Evolutionary conservation across 2,113 vertebrate genomes (phyloP), one percentile per base, ranked within the genome.

Genomic region (Callopanchax toddi): DNA sequence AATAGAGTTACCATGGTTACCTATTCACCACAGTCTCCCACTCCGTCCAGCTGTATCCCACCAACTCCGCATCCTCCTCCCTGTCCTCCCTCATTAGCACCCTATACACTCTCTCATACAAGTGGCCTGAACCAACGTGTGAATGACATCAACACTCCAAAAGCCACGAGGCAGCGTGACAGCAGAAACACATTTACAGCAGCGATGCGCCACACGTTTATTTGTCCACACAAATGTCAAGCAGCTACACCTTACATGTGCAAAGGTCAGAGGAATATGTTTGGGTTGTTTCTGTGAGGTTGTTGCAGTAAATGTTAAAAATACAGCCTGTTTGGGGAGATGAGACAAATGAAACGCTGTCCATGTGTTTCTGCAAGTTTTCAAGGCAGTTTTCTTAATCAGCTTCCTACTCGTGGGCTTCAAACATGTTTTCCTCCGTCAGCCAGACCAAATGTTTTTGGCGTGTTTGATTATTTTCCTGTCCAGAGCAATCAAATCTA

Each of bases 1-100:
- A 82, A 88, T 79, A 82, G 86, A 84, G 88, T 92, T 89, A 79
- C 90, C 88, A 93, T 92, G 91, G 91, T 90, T 91, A 89, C 89
- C 83, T 78, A 90, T 92, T 92, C 89, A 90, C 84, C 86, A 90
- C 86, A 88, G 87, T 85, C 79, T 74, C 78, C 55, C 34, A 68
- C 71, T 83, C 77, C 40, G 68, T 82, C 86, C 88, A 89, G 86
- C 87, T 89, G 88, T 88, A 90, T 81, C 79, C 78, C 77, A 79
- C 87, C 74, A 48, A 81, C 75, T 76, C 84, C 56, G 63, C 82
- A 57, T 63, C 72, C 79, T 18, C 25, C 64, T 52, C 52, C 63
- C 20, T 61, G 18, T 26, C 63, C 78, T 25, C 69, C 59, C 57
- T 87, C 83, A 86, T 88, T 86, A 89, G 78, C 68, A 83, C 67